Conservation (phyloP, 2,797 vertebrate genomes). For the Etheostoma perlongum region DNA sequence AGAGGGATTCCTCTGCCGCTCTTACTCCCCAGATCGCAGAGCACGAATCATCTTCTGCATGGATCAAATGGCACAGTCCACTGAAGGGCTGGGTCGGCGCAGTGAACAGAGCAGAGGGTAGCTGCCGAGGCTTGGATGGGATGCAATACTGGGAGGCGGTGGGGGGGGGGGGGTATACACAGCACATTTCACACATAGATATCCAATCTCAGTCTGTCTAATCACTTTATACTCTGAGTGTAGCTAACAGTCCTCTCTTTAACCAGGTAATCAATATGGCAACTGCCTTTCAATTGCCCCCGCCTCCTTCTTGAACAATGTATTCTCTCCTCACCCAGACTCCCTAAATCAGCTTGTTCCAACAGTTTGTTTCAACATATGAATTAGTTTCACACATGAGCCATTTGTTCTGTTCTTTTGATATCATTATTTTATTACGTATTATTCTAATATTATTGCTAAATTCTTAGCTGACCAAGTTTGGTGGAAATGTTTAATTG, state of each 20-base stretch:
- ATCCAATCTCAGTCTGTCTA: conserved; percentile 76
- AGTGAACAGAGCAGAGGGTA: conserved; percentile 67
- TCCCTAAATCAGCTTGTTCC: conserved; percentile 17
- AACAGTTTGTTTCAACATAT: background rate
- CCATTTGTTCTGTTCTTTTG: background rate
- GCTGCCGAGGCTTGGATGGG: conserved; percentile 49
- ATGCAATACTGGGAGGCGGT: conserved; percentile 11
- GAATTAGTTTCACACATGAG: background rate
- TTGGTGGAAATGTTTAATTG: background rate
- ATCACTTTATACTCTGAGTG: conserved; percentile 83
- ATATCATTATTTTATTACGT: background rate
- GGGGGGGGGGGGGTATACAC: conserved; percentile 1
- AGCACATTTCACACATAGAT: conserved; percentile 44
- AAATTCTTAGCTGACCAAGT: background rate
- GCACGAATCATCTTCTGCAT: conserved; percentile 82
- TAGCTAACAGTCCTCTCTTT: conserved; percentile 84
- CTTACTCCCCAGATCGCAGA: conserved; percentile 75
- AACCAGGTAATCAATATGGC: conserved; percentile 87
- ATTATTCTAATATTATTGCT: too few species aligned
- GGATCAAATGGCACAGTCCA: conserved; percentile 83
- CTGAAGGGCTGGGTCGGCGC: conserved; percentile 72
- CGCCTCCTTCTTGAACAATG: background rate
- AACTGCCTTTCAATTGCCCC: conserved; percentile 42
- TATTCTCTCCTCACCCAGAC: background rate
- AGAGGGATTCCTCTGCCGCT: conserved; percentile 81